A percentile compares a stretch with the other conserved stretches of the same genome.
These are phyloP conservation scores for Brachyalestes nurse DNA, from an alignment of 2,797 vertebrate genomes.

Conservation along the genomic window DNA sequence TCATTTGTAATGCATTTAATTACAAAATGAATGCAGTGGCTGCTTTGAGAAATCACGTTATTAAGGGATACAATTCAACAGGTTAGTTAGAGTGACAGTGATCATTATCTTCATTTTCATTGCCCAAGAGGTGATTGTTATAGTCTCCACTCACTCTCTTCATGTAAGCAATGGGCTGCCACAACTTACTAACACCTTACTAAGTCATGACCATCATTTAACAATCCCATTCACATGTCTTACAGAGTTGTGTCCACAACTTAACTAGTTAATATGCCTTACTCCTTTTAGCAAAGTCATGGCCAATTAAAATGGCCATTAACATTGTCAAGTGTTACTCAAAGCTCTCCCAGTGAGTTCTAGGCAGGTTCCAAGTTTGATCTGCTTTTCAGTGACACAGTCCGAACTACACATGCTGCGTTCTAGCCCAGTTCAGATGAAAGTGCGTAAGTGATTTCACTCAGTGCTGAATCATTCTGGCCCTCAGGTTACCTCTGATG, in stretches of 20 bases:
- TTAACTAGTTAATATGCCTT: too few relatives aligned
- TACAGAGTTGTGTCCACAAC: too few relatives aligned
- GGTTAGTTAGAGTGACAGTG: background rate
- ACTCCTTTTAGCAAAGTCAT: too few relatives aligned
- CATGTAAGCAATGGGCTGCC: too few relatives aligned
- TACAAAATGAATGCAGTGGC: background rate
- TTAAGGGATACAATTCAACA: background rate
- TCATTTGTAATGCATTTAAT: background rate
- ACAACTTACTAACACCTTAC: too few relatives aligned
- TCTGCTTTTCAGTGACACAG: background rate
- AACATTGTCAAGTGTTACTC: background rate
- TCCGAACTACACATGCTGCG: background rate
- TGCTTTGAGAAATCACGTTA: background rate
- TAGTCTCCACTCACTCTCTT: too few relatives aligned
- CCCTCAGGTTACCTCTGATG: slow-evolving; percentile 16
- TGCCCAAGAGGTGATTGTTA: too few relatives aligned
- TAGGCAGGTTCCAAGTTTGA: background rate
- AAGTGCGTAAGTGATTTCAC: slow-evolving; percentile 15
- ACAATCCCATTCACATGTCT: too few relatives aligned
- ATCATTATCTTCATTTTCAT: background rate
- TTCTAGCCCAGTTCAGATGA: slow-evolving; percentile 6
- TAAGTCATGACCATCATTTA: too few relatives aligned
- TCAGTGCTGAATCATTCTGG: slow-evolving; percentile 10
- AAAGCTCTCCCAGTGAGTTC: background rate
- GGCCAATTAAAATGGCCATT: background rate